Evolutionary conservation across 2,888 invertebrate species (phyloP), one percentile per base, ranked within the genome.

Genomic region (Mylabris sibirica): DNA sequence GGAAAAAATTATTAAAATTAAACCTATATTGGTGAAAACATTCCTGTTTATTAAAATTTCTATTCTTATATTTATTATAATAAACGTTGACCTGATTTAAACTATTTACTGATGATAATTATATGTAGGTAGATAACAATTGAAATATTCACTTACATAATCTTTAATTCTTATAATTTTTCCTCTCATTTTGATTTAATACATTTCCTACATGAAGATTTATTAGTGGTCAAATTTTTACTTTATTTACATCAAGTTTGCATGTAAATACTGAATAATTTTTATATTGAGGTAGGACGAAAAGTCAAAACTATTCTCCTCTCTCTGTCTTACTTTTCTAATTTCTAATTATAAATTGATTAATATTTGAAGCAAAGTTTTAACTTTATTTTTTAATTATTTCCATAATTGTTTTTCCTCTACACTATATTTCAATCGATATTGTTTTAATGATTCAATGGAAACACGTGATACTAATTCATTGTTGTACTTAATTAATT

Each of bases 231-330:
- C 44, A 20, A 49, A 20, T 17, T 44, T 44, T 1, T 17, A 44
- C 4, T 44, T 44, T 44, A 3, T 17, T 35, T 60, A 49, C 44
- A 12, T 60, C 11, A 34, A 34, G 61, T 61, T 41, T 61, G 61
- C 22, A 3, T 35, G 41, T 61, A 34, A n/a, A 14, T 38, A 17
- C 38, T 34, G 20, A 61, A 61, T 34, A 61, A 17, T 38, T 61
- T 35, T 61, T n/a, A 35, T 41, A 34, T 61, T 61, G 61, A 17
- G 61, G 61, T 61, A 61, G 61, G 61, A 30, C 38, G 17, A 17
- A 24, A 60, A n/a, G 1, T 35, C 6, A 14, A 24, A 22, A 22
- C 22, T 53, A 14, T 38, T 11, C 14, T 60, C 9, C 60, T 44
- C n/a, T 17, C n/a, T 44, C n/a, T 44, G n/a, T 60, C 4, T 60